These are phyloP conservation scores for Chromobotia macracanthus DNA, from an alignment of 2,797 vertebrate genomes.

Conservation along the genomic window DNA sequence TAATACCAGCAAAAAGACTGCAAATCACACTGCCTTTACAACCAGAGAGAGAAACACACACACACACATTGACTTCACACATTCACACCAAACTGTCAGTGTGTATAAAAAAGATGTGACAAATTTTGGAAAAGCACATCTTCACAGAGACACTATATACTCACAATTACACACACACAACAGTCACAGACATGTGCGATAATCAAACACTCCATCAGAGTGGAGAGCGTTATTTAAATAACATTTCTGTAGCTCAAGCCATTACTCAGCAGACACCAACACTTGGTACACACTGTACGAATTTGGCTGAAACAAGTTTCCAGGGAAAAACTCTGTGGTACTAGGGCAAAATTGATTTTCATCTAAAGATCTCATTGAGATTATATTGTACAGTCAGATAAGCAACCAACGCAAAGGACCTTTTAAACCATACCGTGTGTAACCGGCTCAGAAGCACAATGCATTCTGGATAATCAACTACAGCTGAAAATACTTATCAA, in stretches of 20 bases:
- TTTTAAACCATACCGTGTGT: neutral
- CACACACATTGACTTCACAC: slow-evolving; percentile 12
- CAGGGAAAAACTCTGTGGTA: no score
- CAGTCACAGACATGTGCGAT: slow-evolving; percentile 20
- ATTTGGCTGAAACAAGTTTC: neutral
- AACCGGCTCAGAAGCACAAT: neutral
- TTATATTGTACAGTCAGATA: neutral
- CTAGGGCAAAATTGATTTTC: neutral
- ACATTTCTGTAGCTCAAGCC: neutral
- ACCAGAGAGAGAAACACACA: neutral
- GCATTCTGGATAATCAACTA: neutral
- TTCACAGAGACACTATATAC: slow-evolving; percentile 8
- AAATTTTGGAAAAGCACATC: slow-evolving; percentile 24
- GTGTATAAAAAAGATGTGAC: slow-evolving; percentile 11
- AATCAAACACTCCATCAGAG: neutral
- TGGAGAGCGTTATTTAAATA: neutral
- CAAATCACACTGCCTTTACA: neutral
- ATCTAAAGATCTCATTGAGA: no score
- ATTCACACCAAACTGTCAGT: slow-evolving; percentile 34
- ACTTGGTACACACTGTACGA: no score
- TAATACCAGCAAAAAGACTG: neutral
- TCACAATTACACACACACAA: slow-evolving; percentile 6
- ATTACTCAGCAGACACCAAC: neutral
- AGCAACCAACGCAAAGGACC: neutral
- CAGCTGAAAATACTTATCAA: slow-evolving; percentile 5